Percentiles rank a stretch among this genome's conserved stretches.
phyloP scores from a whole-genome alignment of 2,888 invertebrate genomes.

The Megamerina dolium region DNA sequence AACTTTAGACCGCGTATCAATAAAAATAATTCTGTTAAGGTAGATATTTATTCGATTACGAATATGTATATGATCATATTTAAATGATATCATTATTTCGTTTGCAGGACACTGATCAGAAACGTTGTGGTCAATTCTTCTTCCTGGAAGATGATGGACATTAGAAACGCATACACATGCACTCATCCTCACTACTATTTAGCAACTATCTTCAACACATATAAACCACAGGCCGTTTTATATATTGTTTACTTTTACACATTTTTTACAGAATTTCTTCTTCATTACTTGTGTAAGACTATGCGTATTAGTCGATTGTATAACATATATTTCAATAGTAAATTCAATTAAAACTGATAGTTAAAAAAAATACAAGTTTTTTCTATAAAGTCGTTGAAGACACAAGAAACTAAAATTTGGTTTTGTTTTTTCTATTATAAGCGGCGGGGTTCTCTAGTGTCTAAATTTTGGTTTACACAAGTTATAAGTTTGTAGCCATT shows the following conservation, averaged over 20 bases:
- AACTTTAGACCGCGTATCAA: constrained; percentile 98
- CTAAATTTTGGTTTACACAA: too few species aligned
- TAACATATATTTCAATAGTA: constrained; percentile 17
- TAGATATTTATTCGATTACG: constrained; percentile 36
- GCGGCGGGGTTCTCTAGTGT: too few species aligned
- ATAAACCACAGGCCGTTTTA: neutral
- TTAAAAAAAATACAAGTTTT: constrained; percentile 17
- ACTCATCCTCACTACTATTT: too few species aligned
- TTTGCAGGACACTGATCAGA: constrained; percentile 88
- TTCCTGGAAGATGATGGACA: constrained; percentile 78
- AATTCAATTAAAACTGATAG: constrained; percentile 15
- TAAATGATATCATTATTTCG: constrained; percentile 18
- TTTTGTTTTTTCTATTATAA: too few species aligned
- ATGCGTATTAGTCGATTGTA: too few species aligned
- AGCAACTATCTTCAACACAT: too few species aligned
- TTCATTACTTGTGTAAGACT: constrained; percentile 3
- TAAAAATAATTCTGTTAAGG: constrained; percentile 93
- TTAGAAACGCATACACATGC: constrained; percentile 1
- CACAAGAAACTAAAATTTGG: too few species aligned
- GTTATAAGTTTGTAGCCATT: too few species aligned
- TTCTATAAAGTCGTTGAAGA: too few species aligned
- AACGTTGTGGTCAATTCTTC: constrained; percentile 95
- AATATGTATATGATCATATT: neutral
- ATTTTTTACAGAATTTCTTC: constrained; percentile 2
- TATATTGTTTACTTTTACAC: neutral